A percentile compares a stretch with the other conserved stretches of the same genome.
Evolutionary conservation across 1,140 invertebrate genomes (phyloP).

Genomic region (Sarcophaga bullata): DNA sequence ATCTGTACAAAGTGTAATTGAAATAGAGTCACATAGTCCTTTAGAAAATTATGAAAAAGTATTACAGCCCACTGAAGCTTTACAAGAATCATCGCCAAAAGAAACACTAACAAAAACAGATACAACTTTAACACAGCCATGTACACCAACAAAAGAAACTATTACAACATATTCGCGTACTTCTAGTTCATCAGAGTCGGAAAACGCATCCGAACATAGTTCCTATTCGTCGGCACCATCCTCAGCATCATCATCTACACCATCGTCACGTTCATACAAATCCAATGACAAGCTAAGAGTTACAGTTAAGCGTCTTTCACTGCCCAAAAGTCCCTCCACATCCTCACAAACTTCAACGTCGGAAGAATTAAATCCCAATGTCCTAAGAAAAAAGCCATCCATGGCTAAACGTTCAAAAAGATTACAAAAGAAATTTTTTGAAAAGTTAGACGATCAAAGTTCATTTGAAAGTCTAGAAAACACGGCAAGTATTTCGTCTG

Average conservation of each 20-base stretch:
- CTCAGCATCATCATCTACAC: constrained; percentile 50
- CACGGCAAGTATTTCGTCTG: too few species aligned
- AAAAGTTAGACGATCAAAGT: not conserved
- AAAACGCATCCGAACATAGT: not conserved
- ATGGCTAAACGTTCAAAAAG: constrained; percentile 8
- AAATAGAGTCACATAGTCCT: too few species aligned
- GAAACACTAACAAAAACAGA: not conserved
- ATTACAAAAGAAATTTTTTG: constrained; percentile 10
- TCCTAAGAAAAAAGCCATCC: not conserved
- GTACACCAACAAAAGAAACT: not conserved
- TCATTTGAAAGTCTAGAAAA: not conserved
- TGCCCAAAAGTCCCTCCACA: constrained; percentile 36
- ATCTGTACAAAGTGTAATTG: too few species aligned
- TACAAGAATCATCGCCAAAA: not conserved
- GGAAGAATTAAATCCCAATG: not conserved
- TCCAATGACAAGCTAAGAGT: constrained; percentile 51
- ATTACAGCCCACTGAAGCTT: not conserved
- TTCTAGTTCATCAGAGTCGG: constrained; percentile 9
- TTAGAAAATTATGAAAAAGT: too few species aligned
- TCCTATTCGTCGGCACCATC: constrained; percentile 43
- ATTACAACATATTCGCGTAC: not conserved
- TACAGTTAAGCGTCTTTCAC: constrained; percentile 49
- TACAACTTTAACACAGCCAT: not conserved
- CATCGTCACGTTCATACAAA: constrained; percentile 38
- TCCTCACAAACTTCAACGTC: constrained; percentile 21